Base-by-base conservation (phyloP, 2,888 invertebrate species). In the Tetragonisca angustula region DNA sequence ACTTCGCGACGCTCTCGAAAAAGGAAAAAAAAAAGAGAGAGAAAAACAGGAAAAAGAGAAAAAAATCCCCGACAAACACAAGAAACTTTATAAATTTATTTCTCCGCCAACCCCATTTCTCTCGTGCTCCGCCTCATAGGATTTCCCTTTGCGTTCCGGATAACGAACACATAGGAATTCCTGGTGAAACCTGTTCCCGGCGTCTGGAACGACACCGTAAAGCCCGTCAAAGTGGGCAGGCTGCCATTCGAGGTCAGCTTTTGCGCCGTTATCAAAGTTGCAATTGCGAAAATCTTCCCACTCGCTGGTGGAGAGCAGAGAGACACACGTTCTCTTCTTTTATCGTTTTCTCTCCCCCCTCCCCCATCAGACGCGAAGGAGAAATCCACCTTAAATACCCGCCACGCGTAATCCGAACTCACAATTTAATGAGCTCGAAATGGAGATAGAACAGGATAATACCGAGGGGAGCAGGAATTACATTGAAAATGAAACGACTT, bases 401-500 rank as follows among this genome's bases (percentile, higher is more conserved):
- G 59, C 64, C 24, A 62, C 65, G 67, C 49, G 77, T 75, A 82
- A 82, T 71, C 77, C 77, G 52, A 72, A 82, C 71, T 82, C 52
- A 59, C 65, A 68, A 81, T 78, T 82, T 84, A 77, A 84, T 84
- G 82, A 77, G 59, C 81, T 52, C 54, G 71, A 68, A 77, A 71
- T 59, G 71, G 74, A 67, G 76, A 73, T 59, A 27, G 71, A 78
- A 56, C 64, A 43, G 72, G 74, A 81, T 83, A 76, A 74, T 77
- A 74, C 74, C 61, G 15, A 3, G 21, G 54, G 15, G 49, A 43
- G 50, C 32, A 27, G 71, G 74, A 82, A 68, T 74, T 81, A 74
- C 83, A 77, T 72, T 74, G 77, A 81, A 67, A 83, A 77, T 74
- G 74, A 77, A 82, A 77, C 69, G 65, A 27, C 36, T 62, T 43